Evolutionary conservation across 92 coral and sea anemone species (phyloP), one percentile per base, ranked within the genome.

Genomic region (Montipora capitata): DNA sequence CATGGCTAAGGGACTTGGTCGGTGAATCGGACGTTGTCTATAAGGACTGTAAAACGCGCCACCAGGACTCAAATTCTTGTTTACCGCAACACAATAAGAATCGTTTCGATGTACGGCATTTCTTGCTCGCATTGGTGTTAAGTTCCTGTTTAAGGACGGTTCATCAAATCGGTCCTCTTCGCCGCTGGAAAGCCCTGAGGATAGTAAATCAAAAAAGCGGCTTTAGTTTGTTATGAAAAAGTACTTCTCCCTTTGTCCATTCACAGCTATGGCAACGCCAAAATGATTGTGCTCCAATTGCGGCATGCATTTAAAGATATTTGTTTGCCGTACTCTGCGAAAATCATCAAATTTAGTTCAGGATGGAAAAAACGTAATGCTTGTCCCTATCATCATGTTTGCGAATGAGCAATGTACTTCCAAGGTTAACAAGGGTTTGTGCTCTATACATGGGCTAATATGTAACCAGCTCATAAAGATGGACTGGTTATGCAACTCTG

Each of bases 1-100:
- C 48, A 65, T 42, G 20, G 87, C 89, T 7, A 88, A 77, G 51
- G 94, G 95, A 66, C 95, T 93, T 70, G 75, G 81, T 3, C 94
- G 93, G 40, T 48, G 84, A 1, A 72, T 35, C 0, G 90, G 95
- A 7, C 84, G 90, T 62, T 83, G 81, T 39, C 86, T 61, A 56
- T 79, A 73, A 13, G 87, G 95, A 14, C 96, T 89, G 67, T 90
- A 85, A 16, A 88, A 87, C 17, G 91, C 80, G 41, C 67, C 57
- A 17, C 84, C 90, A 48, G 90, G 90, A 45, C 84, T 90, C 74
- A 77, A 78, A 52, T 94, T 89, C 35, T 92, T 87, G 64, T 89
- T 92, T 73, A 98, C 94, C 45, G 99, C 99, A 10, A 92, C 93
- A 43, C 96, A 98, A 92, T 98, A 98, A 5, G 99, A 98, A 45